Conservation (phyloP, 2,797 vertebrate species). For the Melanogrammus aeglefinus region DNA sequence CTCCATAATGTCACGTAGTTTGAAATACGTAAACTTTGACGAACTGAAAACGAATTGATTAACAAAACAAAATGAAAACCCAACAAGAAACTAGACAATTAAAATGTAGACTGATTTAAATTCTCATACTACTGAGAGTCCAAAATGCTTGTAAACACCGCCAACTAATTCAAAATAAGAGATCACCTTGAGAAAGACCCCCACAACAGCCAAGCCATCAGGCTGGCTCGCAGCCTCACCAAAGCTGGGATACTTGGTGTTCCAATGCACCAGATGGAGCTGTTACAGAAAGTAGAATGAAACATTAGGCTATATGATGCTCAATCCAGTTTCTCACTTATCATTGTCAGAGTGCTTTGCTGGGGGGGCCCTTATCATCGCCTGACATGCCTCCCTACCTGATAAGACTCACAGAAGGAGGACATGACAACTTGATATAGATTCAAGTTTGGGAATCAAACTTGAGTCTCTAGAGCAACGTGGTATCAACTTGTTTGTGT, state of each 20-base stretch:
- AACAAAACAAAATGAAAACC: not conserved
- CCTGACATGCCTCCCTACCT: not conserved
- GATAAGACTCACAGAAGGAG: not conserved
- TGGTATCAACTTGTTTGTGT: not conserved
- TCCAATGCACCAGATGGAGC: slow-evolving; percentile 98
- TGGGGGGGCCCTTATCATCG: not conserved
- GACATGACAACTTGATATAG: not conserved
- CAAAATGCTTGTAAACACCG: not conserved
- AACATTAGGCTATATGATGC: not conserved
- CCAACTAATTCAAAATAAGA: not conserved
- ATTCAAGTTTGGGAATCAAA: not conserved
- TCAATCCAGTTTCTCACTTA: not conserved
- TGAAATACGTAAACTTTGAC: not conserved
- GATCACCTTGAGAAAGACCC: slow-evolving; percentile 88
- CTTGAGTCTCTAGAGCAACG: not conserved
- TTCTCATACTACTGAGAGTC: not conserved
- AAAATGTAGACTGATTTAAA: not conserved
- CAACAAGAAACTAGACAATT: not conserved
- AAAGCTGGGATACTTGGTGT: slow-evolving; percentile 88
- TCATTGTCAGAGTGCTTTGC: not conserved
- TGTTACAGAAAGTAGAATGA: slow-evolving; percentile 46
- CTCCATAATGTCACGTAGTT: too few species aligned
- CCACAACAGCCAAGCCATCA: slow-evolving; percentile 91
- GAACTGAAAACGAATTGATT: too few species aligned
- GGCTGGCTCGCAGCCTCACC: slow-evolving; percentile 82